Conservation (phyloP, 1,140 invertebrate species). For the Lepidotrigona ventralis region DNA sequence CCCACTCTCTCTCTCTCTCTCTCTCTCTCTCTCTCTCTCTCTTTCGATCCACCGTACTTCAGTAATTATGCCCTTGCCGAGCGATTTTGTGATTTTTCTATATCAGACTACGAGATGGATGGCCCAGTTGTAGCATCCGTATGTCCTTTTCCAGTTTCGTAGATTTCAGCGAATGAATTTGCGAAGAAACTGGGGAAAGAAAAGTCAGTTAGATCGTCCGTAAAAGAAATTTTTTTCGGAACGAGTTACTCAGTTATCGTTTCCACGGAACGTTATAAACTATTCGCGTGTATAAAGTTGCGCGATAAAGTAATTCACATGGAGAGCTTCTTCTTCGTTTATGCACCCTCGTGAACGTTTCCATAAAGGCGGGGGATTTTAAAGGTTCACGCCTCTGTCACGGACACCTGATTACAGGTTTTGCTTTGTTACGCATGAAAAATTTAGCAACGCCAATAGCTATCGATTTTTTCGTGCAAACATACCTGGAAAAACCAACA, state of each 20-base stretch:
- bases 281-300: not conserved
- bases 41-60: not conserved
- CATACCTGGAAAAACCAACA: not conserved
- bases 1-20: no score
- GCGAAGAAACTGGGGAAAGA: no score
- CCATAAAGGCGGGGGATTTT: not conserved
- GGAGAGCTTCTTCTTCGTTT: not conserved
- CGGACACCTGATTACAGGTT: not conserved
- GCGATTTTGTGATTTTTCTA: conserved; percentile 19
- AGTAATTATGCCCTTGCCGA: conserved; percentile 30
- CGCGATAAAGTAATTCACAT: not conserved
- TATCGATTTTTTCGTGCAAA: not conserved
- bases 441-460: not conserved
- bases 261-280: not conserved
- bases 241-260: not conserved
- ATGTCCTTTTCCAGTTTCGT: no score
- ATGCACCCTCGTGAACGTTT: not conserved
- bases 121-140: no score
- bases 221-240: no score
- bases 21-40: conserved; percentile 15
- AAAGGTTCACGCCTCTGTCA: not conserved
- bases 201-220: no score
- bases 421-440: not conserved
- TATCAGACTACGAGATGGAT: no score
- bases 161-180: no score